A percentile compares a stretch with the other conserved stretches of the same genome.
Conservation (phyloP, 2,797 vertebrate species). For the Aotus griseimembra region DNA sequence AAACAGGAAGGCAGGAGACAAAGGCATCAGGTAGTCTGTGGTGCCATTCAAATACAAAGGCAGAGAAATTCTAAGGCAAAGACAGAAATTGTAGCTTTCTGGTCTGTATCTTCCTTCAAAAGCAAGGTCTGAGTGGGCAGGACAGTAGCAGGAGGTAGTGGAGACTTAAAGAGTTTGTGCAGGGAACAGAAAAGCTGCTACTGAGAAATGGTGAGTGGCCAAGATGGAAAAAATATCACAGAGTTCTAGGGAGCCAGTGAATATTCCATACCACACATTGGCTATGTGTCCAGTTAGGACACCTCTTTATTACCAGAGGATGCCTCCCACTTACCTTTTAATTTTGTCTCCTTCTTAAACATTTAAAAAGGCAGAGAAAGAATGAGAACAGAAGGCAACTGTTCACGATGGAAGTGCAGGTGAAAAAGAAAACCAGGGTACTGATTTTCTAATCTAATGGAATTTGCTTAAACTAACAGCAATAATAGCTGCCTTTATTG, state of each 20-base stretch:
- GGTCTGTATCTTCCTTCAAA: not conserved
- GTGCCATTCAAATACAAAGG: not conserved
- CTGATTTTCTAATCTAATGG: not conserved
- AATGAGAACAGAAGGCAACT: not conserved
- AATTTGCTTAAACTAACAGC: not conserved
- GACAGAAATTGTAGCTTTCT: not conserved
- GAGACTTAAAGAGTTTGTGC: not conserved
- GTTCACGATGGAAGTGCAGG: rapidly evolving
- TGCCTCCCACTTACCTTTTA: not conserved
- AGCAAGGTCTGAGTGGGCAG: not conserved
- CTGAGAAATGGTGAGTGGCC: not conserved
- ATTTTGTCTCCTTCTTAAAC: not conserved
- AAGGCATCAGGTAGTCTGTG: not conserved
- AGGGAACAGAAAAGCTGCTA: not conserved
- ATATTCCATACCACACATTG: not conserved
- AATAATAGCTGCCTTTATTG: not conserved
- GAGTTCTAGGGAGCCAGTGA: not conserved
- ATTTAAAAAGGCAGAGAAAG: not conserved
- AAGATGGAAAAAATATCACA: not conserved
- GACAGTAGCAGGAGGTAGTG: not conserved
- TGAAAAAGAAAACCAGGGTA: not conserved
- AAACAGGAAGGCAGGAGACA: not conserved
- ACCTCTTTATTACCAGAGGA: not conserved
- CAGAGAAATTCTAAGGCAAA: not conserved
- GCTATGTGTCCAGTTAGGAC: not conserved